A percentile compares a stretch with the other conserved stretches of the same genome.
Conservation (phyloP, 2,113 vertebrate genomes). For the Xenopus tropicalis region DNA sequence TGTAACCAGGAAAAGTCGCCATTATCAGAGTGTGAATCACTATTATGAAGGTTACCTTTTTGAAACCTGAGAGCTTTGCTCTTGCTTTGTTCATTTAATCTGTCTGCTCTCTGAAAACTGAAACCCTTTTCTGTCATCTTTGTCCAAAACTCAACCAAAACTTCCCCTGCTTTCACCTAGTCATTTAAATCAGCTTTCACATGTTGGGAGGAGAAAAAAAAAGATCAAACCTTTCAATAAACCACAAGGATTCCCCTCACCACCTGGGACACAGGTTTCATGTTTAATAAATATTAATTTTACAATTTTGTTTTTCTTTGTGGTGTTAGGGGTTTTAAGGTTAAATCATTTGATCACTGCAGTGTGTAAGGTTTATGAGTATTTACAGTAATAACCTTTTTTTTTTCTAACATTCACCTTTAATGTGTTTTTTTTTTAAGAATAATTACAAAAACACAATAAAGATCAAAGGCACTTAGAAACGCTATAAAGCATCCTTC, state of each 20-base stretch:
- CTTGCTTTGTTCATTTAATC: conserved; percentile 75
- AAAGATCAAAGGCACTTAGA: conserved; percentile 66
- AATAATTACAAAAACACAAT: conserved; percentile 65
- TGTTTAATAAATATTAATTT: conserved; percentile 71
- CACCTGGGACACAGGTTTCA: conserved; percentile 64
- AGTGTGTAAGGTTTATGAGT: conserved; percentile 62
- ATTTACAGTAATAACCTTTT: conserved; percentile 59
- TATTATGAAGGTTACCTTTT: conserved; percentile 68
- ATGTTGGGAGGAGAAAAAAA: conserved; percentile 50
- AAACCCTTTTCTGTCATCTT: conserved; percentile 75
- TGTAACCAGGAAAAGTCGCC: conserved; percentile 61
- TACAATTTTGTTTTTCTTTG: conserved; percentile 51
- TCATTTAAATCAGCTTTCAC: conserved; percentile 69
- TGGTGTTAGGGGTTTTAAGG: conserved; percentile 41
- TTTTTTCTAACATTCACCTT: conserved; percentile 49
- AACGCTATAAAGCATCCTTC: conserved; percentile 60
- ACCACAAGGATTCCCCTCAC: conserved; percentile 61
- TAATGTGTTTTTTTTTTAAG: conserved; percentile 62
- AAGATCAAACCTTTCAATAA: conserved; percentile 76
- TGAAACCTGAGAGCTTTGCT: conserved; percentile 76
- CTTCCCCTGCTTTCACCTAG: conserved; percentile 72
- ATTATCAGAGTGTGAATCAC: conserved; percentile 64
- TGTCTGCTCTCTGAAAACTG: conserved; percentile 68
- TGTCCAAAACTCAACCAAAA: conserved; percentile 76
- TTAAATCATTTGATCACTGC: conserved; percentile 47